Evolutionary conservation across 1,140 invertebrate species (phyloP).

Genomic region (Luehdorfia chinensis): DNA sequence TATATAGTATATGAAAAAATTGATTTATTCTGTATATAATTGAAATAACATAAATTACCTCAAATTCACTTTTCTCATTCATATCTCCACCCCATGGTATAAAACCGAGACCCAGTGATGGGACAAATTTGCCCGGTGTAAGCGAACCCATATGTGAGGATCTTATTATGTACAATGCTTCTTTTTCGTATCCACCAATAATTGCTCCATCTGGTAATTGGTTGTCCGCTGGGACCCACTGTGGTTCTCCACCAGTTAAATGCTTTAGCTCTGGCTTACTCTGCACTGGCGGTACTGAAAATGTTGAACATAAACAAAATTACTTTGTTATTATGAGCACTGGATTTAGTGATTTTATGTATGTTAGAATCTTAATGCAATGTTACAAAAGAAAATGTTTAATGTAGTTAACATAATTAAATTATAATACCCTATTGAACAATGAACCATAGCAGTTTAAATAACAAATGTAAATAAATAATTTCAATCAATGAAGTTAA

Average conservation of each 20-base stretch:
- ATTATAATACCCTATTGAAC: too few relatives aligned
- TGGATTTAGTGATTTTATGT: too few relatives aligned
- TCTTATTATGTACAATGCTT: constrained; percentile 82
- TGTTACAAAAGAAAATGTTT: too few relatives aligned
- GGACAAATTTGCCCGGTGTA: constrained; percentile 84
- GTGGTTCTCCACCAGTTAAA: constrained; percentile 26
- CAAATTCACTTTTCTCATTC: constrained; percentile 82
- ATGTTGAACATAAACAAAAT: neutral
- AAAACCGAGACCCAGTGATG: constrained; percentile 82
- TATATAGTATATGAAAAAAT: too few relatives aligned
- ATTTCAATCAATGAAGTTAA: too few relatives aligned
- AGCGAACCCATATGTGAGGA: constrained; percentile 79
- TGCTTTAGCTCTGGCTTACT: constrained; percentile 22
- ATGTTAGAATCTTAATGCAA: too few relatives aligned
- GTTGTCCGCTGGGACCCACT: constrained; percentile 31
- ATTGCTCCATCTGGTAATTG: constrained; percentile 83
- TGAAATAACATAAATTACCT: too few relatives aligned
- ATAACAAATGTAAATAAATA: too few relatives aligned
- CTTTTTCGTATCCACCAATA: constrained; percentile 82
- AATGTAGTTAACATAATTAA: too few relatives aligned
- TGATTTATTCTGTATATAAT: too few relatives aligned
- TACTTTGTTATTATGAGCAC: neutral
- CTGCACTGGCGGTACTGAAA: constrained; percentile 37
- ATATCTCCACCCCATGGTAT: constrained; percentile 86
- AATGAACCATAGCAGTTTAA: too few relatives aligned